Evolutionary conservation across 2,113 vertebrate genomes (phyloP).

Genomic region (Ramphastos sulfuratus): DNA sequence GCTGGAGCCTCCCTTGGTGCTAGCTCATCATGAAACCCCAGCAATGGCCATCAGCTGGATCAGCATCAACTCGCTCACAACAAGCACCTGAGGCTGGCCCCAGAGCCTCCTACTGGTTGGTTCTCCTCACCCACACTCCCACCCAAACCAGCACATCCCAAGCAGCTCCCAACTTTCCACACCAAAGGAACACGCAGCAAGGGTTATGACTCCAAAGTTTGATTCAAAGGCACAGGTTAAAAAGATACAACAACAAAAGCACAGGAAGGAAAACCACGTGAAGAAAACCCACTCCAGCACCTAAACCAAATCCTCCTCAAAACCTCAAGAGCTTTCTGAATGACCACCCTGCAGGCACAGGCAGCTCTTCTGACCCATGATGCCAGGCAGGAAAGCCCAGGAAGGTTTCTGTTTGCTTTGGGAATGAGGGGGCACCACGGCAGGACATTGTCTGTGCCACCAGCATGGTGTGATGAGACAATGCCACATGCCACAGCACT

Average conservation of each 20-base stretch:
- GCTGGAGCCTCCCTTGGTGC: background rate
- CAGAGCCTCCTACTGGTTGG: background rate
- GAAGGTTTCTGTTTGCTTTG: background rate
- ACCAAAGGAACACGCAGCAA: background rate
- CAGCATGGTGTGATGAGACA: background rate
- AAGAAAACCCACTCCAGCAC: background rate
- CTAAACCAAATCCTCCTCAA: background rate
- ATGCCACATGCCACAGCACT: background rate
- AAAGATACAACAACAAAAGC: background rate
- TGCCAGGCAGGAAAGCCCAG: background rate
- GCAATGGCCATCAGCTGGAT: rapidly evolving
- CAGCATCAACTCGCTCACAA: rapidly evolving
- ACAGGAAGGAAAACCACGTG: background rate
- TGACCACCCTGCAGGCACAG: rapidly evolving
- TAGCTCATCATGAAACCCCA: background rate
- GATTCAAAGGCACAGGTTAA: background rate
- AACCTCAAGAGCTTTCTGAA: background rate
- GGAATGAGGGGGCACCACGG: rapidly evolving
- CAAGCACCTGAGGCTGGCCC: background rate
- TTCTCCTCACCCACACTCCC: background rate
- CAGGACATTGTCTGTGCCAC: rapidly evolving
- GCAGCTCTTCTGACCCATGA: background rate
- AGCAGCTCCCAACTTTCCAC: background rate
- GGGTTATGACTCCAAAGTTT: rapidly evolving
- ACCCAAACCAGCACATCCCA: background rate